These are phyloP conservation scores for Dasyornis broadbenti DNA, from an alignment of 2,113 vertebrate species.

Conservation along the genomic window DNA sequence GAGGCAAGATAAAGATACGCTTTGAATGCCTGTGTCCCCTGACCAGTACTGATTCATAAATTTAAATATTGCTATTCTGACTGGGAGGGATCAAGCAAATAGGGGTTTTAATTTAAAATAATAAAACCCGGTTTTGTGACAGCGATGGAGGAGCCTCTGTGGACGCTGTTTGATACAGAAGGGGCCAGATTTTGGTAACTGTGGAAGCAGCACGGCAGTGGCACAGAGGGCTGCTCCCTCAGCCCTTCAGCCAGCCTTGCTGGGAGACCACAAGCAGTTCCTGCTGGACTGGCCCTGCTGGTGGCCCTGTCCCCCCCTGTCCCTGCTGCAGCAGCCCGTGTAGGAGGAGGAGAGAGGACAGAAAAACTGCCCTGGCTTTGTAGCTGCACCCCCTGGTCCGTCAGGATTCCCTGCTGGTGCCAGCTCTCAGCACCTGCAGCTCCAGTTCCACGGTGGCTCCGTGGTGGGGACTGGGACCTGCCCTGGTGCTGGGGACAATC, in stretches of 20 bases:
- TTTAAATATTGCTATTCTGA: neutral
- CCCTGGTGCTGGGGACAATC: neutral
- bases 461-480: neutral
- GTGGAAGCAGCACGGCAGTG: neutral
- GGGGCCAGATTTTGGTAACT: neutral
- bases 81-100: neutral
- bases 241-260: neutral
- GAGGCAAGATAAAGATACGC: neutral
- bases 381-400: neutral
- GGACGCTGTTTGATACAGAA: neutral
- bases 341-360: neutral
- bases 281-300: neutral
- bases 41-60: neutral
- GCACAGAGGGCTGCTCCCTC: rapidly evolving
- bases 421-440: neutral
- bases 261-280: neutral
- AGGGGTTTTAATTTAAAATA: neutral
- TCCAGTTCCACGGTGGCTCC: neutral
- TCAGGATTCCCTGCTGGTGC: neutral
- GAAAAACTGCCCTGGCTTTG: neutral
- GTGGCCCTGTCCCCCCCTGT: neutral
- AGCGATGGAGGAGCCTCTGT: neutral
- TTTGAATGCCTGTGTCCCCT: neutral
- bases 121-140: neutral
- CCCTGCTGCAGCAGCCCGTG: neutral